Evolutionary conservation across 2,888 invertebrate species (phyloP).

Genomic region (Incurvaria masculella): DNA sequence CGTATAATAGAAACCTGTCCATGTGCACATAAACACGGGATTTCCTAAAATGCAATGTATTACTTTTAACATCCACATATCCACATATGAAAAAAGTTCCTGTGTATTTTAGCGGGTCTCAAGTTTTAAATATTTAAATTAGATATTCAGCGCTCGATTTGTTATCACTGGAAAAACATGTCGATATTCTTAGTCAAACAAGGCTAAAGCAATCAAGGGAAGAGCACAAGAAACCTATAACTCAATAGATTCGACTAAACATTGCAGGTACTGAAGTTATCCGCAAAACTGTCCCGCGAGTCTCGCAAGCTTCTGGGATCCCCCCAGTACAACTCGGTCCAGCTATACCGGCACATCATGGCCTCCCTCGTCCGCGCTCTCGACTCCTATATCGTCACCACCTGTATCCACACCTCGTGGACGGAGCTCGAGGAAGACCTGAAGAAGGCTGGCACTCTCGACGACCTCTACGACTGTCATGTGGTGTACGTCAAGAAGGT

Average conservation of each 20-base stretch:
- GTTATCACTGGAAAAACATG: no score
- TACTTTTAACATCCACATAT: no score
- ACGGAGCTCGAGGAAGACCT: slow-evolving; percentile 68
- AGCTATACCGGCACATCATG: slow-evolving; percentile 71
- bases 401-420: slow-evolving; percentile 74
- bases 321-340: slow-evolving; percentile 67
- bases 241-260: background rate
- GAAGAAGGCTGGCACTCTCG: slow-evolving; percentile 61
- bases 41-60: no score
- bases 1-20: no score
- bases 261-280: slow-evolving; percentile 58
- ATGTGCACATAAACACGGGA: no score
- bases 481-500: slow-evolving; percentile 73
- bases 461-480: slow-evolving; percentile 70
- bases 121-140: no score
- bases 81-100: background rate
- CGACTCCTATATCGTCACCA: slow-evolving; percentile 74
- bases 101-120: background rate
- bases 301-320: slow-evolving; percentile 53
- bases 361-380: slow-evolving; percentile 71
- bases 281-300: slow-evolving; percentile 48
- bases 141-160: no score
- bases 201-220: no score
- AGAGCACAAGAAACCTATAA: slow-evolving; percentile 1
- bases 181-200: background rate